These are phyloP conservation scores for Protophormia terraenovae DNA, from an alignment of 2,888 invertebrate species.

Conservation along the genomic window DNA sequence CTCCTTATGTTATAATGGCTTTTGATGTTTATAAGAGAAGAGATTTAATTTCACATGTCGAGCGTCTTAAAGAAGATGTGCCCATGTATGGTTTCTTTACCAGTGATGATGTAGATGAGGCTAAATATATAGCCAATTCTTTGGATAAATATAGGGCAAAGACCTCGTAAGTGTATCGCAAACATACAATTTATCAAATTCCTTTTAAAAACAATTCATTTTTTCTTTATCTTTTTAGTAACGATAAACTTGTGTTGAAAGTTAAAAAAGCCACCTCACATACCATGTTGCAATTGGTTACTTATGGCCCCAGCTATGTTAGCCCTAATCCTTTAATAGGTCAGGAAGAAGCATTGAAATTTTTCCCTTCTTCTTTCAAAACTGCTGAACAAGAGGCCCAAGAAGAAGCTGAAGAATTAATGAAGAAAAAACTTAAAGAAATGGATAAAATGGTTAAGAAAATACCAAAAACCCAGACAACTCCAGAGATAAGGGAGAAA, in stretches of 20 bases:
- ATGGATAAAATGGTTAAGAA: not conserved
- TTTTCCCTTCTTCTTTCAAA: conserved; percentile 84
- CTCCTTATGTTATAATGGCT: conserved; percentile 86
- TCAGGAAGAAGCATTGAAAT: conserved; percentile 84
- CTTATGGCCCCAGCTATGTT: conserved; percentile 86
- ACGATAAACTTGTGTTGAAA: conserved; percentile 87
- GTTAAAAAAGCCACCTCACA: conserved; percentile 85
- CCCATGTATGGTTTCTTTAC: conserved; percentile 87
- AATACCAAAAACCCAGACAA: not conserved
- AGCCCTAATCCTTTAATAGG: conserved; percentile 86
- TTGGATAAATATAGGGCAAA: conserved; percentile 70
- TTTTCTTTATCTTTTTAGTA: too few species aligned
- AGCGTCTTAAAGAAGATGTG: conserved; percentile 82
- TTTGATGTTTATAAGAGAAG: conserved; percentile 86
- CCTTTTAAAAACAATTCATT: too few species aligned
- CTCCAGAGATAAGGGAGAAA: too few species aligned
- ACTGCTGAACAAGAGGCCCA: conserved; percentile 79
- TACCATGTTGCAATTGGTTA: conserved; percentile 84
- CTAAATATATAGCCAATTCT: conserved; percentile 85
- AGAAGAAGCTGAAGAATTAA: conserved; percentile 66
- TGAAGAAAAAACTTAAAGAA: not conserved
- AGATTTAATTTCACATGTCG: conserved; percentile 83
- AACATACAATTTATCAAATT: too few species aligned
- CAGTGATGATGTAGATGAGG: conserved; percentile 83
- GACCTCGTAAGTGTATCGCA: conserved; percentile 53